Percentiles rank a stretch among this genome's conserved stretches.
These are phyloP conservation scores for Nematolebias whitei DNA, from an alignment of 2,113 vertebrate genomes.

Conservation along the genomic window DNA sequence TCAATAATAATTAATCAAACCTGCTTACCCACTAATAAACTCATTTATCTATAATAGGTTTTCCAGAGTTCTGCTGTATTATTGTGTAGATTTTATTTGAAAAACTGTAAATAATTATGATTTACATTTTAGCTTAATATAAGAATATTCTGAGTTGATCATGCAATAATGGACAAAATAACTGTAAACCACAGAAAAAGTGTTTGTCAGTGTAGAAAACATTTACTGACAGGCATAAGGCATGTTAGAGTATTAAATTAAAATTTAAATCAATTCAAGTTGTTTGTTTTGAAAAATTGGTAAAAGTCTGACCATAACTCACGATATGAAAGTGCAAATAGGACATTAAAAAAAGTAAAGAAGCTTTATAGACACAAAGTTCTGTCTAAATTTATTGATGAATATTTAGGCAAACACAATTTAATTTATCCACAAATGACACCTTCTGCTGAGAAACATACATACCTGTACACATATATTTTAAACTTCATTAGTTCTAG, in stretches of 20 bases:
- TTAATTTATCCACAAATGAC: neutral
- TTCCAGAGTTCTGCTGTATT: neutral
- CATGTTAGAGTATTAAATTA: no score
- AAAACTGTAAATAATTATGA: neutral
- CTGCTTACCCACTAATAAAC: neutral
- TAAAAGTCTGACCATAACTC: neutral
- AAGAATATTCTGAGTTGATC: neutral
- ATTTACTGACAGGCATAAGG: neutral
- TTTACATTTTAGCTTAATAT: neutral
- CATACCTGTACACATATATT: slow-evolving; percentile 5
- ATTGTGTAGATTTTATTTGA: neutral
- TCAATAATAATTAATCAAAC: neutral
- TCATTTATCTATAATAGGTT: neutral
- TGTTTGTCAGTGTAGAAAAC: neutral
- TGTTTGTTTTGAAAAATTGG: neutral
- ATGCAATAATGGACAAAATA: neutral
- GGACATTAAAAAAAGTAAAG: no score
- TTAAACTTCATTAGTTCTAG: slow-evolving; percentile 8
- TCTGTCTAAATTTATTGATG: no score
- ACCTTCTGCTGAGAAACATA: no score
- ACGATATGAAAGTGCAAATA: no score
- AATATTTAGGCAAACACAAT: no score
- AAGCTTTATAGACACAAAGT: no score
- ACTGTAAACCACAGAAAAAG: neutral
- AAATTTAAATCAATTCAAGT: no score